Conservation (phyloP, 2,888 invertebrate genomes). For the Microplitis deprimator region DNA sequence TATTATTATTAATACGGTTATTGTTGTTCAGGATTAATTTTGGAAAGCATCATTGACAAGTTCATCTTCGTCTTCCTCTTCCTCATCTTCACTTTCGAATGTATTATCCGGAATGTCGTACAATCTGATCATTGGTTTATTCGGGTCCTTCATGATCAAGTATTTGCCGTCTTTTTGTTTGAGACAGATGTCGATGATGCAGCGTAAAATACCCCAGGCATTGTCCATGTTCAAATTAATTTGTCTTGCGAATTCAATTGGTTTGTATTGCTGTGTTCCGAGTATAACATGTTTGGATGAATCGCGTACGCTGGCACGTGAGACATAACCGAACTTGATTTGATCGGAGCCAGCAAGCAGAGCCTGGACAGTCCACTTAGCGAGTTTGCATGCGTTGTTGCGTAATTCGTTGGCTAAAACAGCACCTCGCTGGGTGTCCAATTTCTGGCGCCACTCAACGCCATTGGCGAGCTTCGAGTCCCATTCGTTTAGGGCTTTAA, state of each 20-base stretch:
- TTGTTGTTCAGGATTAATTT: conserved; percentile 54
- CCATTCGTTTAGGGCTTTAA: conserved; percentile 99
- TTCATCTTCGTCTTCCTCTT: conserved; percentile 84
- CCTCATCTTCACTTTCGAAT: conserved; percentile 97
- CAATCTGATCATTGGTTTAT: conserved; percentile 96
- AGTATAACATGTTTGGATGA: conserved; percentile 96
- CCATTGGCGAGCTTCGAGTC: conserved; percentile 96
- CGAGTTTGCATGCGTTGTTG: conserved; percentile 99
- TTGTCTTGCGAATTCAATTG: conserved; percentile 98
- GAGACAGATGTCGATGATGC: conserved; percentile 97
- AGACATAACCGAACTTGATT: conserved; percentile 99
- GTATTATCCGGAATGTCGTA: conserved; percentile 99
- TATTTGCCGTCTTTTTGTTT: conserved; percentile 97
- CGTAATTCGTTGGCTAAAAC: conserved; percentile 98
- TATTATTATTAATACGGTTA: neutral
- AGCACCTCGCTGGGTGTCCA: conserved; percentile 98
- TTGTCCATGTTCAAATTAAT: conserved; percentile 99
- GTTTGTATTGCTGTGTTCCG: conserved; percentile 98
- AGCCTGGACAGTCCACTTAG: conserved; percentile 98
- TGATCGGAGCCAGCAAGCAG: conserved; percentile 96
- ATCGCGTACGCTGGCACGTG: conserved; percentile 92
- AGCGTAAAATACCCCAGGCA: conserved; percentile 98
- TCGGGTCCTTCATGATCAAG: conserved; percentile 98
- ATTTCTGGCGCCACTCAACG: conserved; percentile 98
- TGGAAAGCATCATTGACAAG: conserved; percentile 68